Base-by-base conservation (phyloP, 2,888 invertebrate genomes). In the Pristionchus fissidentatus region DNA sequence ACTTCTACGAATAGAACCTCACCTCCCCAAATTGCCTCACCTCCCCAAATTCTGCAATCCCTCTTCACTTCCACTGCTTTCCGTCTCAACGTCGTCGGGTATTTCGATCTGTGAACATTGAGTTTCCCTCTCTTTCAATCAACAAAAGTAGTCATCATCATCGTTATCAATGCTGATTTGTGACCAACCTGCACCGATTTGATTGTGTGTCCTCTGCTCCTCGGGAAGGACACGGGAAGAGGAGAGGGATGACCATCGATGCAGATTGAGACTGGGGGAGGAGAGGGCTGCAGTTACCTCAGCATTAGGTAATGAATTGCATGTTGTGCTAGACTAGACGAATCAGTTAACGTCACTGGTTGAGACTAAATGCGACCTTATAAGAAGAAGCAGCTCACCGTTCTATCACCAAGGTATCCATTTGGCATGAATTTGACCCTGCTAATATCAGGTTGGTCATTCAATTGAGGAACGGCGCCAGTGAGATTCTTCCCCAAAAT, bases 191-290 rank as follows among this genome's bases (percentile, higher is more conserved):
- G 62, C 22, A 66, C 38, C 19, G 62, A 66, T 15, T 66, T 66
- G 62, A 66, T n/a, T 5, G 73, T 73, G 15, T 10, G 26, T 8
- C 73, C 73, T 46, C 73, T 26, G 26, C 43, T 73, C 73, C 73
- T 41, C 13, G 73, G 73, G 46, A 29, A 73, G 26, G 73, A 73
- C 2, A 73, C 43, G 41, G 73, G 73, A 73, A 46, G 13, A 3
- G 73, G 73, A n/a, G 73, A 46, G 62, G 62, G 62, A 46, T 73
- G 73, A 46, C 73, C 73, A 29, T 73, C 73, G 26, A 73, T 73
- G 73, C 73, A 73, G 73, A 73, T 73, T n/a, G 73, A 73, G 13
- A 73, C 73, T 3, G 73, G 73, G 13, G 41, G 43, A 41, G 73
- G 73, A 73, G 41, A 41, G 10, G 73, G 73, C 41, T 73, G 62